Evolutionary conservation across 2,888 invertebrate species (phyloP).

Genomic region (Carpatolechia fugitivella): DNA sequence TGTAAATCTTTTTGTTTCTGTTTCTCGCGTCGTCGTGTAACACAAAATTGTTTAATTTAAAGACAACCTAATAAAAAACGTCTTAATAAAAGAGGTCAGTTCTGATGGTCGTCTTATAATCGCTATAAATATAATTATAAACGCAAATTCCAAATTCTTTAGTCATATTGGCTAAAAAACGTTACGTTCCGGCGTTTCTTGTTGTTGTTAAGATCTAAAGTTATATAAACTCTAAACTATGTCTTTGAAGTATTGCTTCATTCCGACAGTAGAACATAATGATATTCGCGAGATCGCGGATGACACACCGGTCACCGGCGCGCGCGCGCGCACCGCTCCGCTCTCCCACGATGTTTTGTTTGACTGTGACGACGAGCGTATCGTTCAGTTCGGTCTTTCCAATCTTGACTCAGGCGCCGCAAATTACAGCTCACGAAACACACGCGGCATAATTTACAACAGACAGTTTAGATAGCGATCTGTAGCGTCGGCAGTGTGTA

Average conservation of each 20-base stretch:
- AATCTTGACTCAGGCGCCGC: background rate
- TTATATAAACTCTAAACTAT: background rate
- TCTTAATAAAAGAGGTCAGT: too few species aligned
- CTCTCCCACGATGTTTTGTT: slow-evolving; percentile 10
- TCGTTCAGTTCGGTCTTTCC: background rate
- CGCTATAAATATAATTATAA: too few species aligned
- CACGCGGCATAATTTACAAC: too few species aligned
- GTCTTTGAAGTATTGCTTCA: background rate
- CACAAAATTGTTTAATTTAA: too few species aligned
- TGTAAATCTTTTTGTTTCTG: background rate
- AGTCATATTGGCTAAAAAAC: too few species aligned
- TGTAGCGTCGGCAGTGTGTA: too few species aligned
- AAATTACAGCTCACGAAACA: background rate
- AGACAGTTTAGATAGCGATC: too few species aligned
- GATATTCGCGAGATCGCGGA: background rate
- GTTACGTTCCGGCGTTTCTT: too few species aligned
- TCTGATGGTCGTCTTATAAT: too few species aligned
- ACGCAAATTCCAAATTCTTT: too few species aligned
- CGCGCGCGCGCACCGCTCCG: background rate
- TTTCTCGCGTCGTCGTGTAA: background rate
- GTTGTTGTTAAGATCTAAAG: too few species aligned
- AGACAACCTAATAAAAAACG: too few species aligned
- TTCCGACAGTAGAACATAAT: background rate
- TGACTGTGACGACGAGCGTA: background rate
- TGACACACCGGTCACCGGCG: slow-evolving; percentile 4